A percentile compares a stretch with the other conserved stretches of the same genome.
Evolutionary conservation across 2,888 invertebrate genomes (phyloP).

Genomic region (Nymphalis polychloros): DNA sequence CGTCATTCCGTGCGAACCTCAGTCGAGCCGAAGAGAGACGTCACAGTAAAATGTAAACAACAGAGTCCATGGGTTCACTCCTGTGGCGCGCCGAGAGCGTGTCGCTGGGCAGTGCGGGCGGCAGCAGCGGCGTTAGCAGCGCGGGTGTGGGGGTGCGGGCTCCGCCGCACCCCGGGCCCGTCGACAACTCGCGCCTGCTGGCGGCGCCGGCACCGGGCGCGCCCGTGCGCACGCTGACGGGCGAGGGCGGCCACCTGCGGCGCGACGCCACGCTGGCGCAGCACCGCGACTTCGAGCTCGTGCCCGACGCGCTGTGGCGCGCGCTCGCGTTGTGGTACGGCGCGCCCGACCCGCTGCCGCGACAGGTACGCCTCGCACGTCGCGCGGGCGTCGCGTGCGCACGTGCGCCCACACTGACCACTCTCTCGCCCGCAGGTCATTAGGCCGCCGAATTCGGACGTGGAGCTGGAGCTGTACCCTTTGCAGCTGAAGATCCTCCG

Average conservation of each 20-base stretch:
- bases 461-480: constrained; percentile 93
- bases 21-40: background rate
- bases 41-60: background rate
- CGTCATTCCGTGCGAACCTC: background rate
- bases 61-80: constrained; percentile 85
- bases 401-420: background rate
- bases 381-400: constrained; percentile 85
- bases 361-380: constrained; percentile 77
- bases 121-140: constrained; percentile 81
- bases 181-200: constrained; percentile 88
- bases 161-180: constrained; percentile 84
- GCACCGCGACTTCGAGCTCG: constrained; percentile 91
- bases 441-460: constrained; percentile 84
- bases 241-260: constrained; percentile 92
- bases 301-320: constrained; percentile 93
- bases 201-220: constrained; percentile 74
- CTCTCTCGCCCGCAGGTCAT: constrained; percentile 80
- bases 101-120: constrained; percentile 85
- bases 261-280: constrained; percentile 87
- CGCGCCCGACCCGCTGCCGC: constrained; percentile 87
- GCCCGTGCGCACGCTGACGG: constrained; percentile 87
- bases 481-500: constrained; percentile 87
- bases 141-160: constrained; percentile 44
- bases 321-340: constrained; percentile 93
- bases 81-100: constrained; percentile 81